Evolutionary conservation across 2,113 vertebrate genomes (phyloP).

Genomic region (Diadophis punctatus): DNA sequence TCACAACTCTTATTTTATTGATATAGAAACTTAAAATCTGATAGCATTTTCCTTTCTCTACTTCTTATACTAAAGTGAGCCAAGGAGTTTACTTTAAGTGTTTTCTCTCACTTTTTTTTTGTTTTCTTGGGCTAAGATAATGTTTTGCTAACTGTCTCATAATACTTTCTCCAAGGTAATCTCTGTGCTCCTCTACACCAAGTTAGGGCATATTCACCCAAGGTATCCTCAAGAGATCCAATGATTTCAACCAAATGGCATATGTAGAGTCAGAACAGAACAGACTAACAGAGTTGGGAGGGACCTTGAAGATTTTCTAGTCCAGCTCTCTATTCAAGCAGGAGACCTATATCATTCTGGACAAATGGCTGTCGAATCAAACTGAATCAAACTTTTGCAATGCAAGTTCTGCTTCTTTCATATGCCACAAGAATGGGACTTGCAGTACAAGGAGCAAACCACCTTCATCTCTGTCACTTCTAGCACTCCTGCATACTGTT

Average conservation of each 20-base stretch:
- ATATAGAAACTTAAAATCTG: neutral
- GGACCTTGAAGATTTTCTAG: no score
- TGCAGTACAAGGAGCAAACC: neutral
- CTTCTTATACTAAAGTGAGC: neutral
- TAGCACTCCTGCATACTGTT: neutral
- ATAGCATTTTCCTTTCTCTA: neutral
- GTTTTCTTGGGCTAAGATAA: neutral
- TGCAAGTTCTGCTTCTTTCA: neutral
- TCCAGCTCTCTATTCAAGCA: no score
- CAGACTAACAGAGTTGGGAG: neutral
- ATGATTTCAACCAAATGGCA: neutral
- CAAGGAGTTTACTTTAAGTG: neutral
- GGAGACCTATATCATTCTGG: no score
- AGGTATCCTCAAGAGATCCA: neutral
- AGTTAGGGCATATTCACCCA: neutral
- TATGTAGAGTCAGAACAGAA: neutral
- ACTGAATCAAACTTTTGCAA: neutral
- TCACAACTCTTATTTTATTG: neutral
- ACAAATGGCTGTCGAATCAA: no score
- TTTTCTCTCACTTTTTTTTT: neutral
- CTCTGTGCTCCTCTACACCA: neutral
- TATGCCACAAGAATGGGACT: neutral
- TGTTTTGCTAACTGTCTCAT: neutral
- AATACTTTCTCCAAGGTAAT: neutral
- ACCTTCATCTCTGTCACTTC: neutral